phyloP scores from a whole-genome alignment of 2,888 invertebrate species.

The Acleris sparsana region DNA sequence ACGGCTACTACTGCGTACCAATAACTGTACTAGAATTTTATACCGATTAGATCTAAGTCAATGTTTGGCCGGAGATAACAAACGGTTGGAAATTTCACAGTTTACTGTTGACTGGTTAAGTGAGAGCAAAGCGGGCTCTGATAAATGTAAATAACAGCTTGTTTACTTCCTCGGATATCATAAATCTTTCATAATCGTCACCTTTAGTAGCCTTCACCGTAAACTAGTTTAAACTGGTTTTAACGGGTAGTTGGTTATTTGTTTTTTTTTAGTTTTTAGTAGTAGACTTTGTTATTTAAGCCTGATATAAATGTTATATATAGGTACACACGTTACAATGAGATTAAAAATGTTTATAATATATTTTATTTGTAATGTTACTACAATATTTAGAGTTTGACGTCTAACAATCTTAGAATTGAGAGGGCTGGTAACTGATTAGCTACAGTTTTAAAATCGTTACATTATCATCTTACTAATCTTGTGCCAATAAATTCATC shows the following conservation, averaged over 20 bases:
- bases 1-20: conserved; percentile 4
- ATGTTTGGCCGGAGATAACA: conserved; percentile 64
- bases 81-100: conserved; percentile 61
- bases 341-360: too few species aligned
- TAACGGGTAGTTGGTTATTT: background rate
- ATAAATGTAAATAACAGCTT: conserved; percentile 48
- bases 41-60: conserved; percentile 56
- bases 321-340: background rate
- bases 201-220: conserved; percentile 12
- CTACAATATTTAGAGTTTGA: too few species aligned
- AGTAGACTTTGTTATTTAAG: background rate
- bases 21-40: conserved; percentile 51
- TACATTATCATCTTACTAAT: too few species aligned
- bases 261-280: background rate
- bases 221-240: conserved; percentile 4
- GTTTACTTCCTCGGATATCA: conserved; percentile 35
- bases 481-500: too few species aligned
- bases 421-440: too few species aligned
- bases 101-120: conserved; percentile 55
- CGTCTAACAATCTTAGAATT: too few species aligned
- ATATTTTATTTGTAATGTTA: too few species aligned
- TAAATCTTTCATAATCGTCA: conserved; percentile 39
- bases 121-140: conserved; percentile 46
- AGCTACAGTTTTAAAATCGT: too few species aligned
- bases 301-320: background rate